These are phyloP conservation scores for Amphipyra tragopoginis DNA, from an alignment of 2,888 invertebrate species.

Conservation along the genomic window DNA sequence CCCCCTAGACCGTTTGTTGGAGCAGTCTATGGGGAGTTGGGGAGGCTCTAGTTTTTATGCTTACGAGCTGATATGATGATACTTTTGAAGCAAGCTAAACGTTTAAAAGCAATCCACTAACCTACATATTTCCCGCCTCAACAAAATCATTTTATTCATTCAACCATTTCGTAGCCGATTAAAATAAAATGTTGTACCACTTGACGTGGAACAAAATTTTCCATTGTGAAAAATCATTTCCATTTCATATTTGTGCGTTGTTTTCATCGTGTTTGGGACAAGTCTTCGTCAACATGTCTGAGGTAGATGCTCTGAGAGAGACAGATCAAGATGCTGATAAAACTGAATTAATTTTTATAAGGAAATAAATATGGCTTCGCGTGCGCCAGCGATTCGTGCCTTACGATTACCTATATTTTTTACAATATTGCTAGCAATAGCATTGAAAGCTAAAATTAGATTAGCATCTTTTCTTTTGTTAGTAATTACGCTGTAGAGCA, in stretches of 20 bases:
- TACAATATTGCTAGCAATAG: constrained; percentile 22
- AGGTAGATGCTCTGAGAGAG: constrained; percentile 30
- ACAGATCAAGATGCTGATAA: constrained; percentile 44
- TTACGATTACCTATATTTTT: constrained; percentile 48
- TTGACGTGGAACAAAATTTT: constrained; percentile 34
- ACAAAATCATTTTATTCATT: constrained; percentile 42
- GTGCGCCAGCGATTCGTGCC: constrained; percentile 42
- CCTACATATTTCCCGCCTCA: constrained; percentile 26
- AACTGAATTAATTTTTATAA: constrained; percentile 38
- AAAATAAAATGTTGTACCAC: constrained; percentile 38
- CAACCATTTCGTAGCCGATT: constrained; percentile 41
- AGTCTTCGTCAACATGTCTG: constrained; percentile 20
- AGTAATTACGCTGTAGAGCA: constrained; percentile 9
- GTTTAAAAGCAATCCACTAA: constrained; percentile 17
- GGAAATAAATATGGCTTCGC: constrained; percentile 55
- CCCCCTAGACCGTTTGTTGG: constrained; percentile 12
- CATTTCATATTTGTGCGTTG: constrained; percentile 28
- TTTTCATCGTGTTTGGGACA: constrained; percentile 27
- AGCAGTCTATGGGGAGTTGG: constrained; percentile 23
- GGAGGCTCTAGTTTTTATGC: constrained; percentile 15
- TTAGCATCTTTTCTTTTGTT: constrained; percentile 24
- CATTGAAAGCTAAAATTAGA: constrained; percentile 40
- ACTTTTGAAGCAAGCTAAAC: constrained; percentile 6
- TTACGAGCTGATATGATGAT: constrained; percentile 6
- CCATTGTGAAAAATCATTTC: constrained; percentile 24